Evolutionary conservation across 2,797 vertebrate genomes (phyloP), one percentile per base, ranked within the genome.

Genomic region (Poecilia wingei): DNA sequence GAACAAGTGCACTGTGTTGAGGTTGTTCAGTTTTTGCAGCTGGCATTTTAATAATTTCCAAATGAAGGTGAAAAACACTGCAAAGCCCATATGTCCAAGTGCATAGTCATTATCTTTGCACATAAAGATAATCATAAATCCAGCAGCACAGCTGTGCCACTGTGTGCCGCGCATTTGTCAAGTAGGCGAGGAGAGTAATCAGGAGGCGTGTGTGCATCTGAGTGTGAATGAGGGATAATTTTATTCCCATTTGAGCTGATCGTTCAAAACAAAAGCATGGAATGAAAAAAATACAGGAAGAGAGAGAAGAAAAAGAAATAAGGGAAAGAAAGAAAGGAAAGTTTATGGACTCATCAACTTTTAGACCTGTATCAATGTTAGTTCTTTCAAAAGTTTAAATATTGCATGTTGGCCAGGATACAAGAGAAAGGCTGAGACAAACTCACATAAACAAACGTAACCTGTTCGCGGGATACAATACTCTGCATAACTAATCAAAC

Each of bases 111-210:
- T 2, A 28, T 8, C 0, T 0, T 77, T 3, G 12, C 43, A 78
- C 45, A 55, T 74, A 51, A 69, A 83, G 47, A 7, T 79, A 68
- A 83, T 86, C 16, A 77, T 74, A 64, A 55, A 80, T 75, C 20
- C n/a, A 72, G 51, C n/a, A 72, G 51, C 59, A 69, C 22, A 77
- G 74, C 72, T 73, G 77, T 70, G 64, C 72, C 68, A 72, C 68
- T 72, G 77, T 69, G 61, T 75, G 70, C 36, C 16, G 20, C 22
- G 72, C 16, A 22, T 25, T 12, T 75, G 71, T 72, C 28, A 79
- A 78, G 77, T 71, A 68, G n/a, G 39, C 5, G 25, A 82, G 77
- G 18, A 55, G 41, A 73, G 59, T 59, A 79, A 82, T 75, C 70
- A 82, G 45, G 9, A 68, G 2, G 45, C 1, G 0, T 28, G 31